Evolutionary conservation across 2,888 invertebrate genomes (phyloP).

Genomic region (Pelosia muscerda): DNA sequence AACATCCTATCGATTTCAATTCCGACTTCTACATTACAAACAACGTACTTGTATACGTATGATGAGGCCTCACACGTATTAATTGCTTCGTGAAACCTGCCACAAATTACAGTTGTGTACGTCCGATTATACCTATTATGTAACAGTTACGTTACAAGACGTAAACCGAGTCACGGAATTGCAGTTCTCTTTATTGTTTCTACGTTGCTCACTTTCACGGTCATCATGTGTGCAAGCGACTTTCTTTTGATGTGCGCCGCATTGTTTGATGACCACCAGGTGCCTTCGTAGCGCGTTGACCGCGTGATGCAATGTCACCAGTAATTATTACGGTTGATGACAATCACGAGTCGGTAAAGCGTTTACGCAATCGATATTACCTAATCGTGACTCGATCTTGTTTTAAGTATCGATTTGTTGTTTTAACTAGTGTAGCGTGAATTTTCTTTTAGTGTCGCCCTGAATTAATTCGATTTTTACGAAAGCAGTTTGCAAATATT

Average conservation of each 20-base stretch:
- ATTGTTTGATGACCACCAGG: constrained; percentile 44
- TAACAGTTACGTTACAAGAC: constrained; percentile 50
- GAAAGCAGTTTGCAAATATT: background rate
- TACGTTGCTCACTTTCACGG: constrained; percentile 78
- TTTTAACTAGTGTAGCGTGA: constrained; percentile 27
- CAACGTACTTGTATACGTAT: background rate
- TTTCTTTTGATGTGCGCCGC: constrained; percentile 68
- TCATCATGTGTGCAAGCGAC: constrained; percentile 68
- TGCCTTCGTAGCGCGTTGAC: constrained; percentile 46
- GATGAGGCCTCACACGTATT: constrained; percentile 11
- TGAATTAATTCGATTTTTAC: constrained; percentile 4
- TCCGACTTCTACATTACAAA: constrained; percentile 5
- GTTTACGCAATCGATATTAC: constrained; percentile 43
- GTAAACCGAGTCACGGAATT: constrained; percentile 64
- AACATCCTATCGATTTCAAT: constrained; percentile 3
- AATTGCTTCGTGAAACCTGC: constrained; percentile 30
- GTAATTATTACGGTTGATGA: constrained; percentile 52
- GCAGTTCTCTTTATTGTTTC: constrained; percentile 68
- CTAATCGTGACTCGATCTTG: constrained; percentile 37
- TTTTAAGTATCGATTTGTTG: constrained; percentile 16
- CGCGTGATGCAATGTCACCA: constrained; percentile 56
- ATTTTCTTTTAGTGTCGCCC: constrained; percentile 13
- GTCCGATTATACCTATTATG: constrained; percentile 46
- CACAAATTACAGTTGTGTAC: constrained; percentile 25
- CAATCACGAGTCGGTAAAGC: constrained; percentile 18